These are phyloP conservation scores for Hippocampus kuda DNA, from an alignment of 2,797 vertebrate species.

Conservation along the genomic window DNA sequence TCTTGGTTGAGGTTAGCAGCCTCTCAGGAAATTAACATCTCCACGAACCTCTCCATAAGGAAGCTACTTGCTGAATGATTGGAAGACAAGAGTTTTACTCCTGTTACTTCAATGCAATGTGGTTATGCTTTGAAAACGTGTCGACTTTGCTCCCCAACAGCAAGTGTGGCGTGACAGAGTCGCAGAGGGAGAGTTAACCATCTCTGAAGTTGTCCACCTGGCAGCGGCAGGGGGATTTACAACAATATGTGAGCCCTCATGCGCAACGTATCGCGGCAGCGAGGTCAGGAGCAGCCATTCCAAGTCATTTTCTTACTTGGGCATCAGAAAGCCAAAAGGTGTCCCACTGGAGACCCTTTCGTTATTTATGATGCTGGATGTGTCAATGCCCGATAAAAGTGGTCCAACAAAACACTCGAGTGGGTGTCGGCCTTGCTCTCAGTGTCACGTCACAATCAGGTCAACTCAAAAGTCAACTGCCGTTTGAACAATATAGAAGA, in stretches of 20 bases:
- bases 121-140: not conserved
- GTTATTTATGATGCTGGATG: not conserved
- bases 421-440: too few relatives aligned
- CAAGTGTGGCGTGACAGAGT: not conserved
- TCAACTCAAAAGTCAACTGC: too few relatives aligned
- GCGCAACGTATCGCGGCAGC: not conserved
- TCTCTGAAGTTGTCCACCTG: conserved; percentile 6
- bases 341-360: not conserved
- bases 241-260: not conserved
- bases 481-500: too few relatives aligned
- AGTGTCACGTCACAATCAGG: too few relatives aligned
- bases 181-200: conserved; percentile 5
- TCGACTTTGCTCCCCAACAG: conserved; percentile 2
- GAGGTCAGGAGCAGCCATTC: not conserved
- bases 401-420: too few relatives aligned
- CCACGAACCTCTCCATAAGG: not conserved
- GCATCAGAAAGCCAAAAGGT: not conserved
- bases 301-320: not conserved
- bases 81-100: not conserved
- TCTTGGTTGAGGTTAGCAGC: not conserved
- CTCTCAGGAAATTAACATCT: conserved; percentile 3
- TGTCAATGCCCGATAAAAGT: too few relatives aligned
- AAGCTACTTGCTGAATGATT: not conserved
- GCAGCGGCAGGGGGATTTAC: conserved; percentile 4
- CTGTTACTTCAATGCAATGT: not conserved